Evolutionary conservation across 2,888 invertebrate genomes (phyloP), one percentile per base, ranked within the genome.

Genomic region (Camponotus fellah): DNA sequence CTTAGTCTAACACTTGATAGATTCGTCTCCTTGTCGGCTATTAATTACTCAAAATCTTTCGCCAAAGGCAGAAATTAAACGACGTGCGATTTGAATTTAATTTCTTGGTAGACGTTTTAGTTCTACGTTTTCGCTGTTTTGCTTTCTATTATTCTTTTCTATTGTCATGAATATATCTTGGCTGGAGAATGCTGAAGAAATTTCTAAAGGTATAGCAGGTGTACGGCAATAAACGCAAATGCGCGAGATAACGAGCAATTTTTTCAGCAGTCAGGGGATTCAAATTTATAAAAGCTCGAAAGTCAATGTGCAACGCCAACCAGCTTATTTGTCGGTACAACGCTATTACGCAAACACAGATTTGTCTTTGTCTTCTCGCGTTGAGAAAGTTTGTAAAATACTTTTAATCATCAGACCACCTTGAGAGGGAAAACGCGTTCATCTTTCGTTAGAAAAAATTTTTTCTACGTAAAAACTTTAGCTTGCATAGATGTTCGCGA

Each of bases 181-280:
- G 17, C 32, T 66, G n/a, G 49, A 34, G 49, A 69, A 60, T 72
- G 64, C 40, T 37, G 43, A 62, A 72, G 60, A 46, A 65, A 69
- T 85, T 86, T 83, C 66, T 77, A 87, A 85, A 80, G 72, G 66
- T 62, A 71, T 37, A 60, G 5, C 83, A 80, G 80, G 83, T 71
- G 74, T 46, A 56, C 26, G 40, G 43, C 17, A 46, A 43, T 60
- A 3, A 21, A 21, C 79, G 88, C 86, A 85, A 88, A 87, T 87
- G 76, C 68, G 82, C 82, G 82, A 83, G 87, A 89, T 91, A 92
- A 92, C 82, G 84, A 88, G 88, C 82, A 69, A 81, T 82, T 85
- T 79, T 75, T 62, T 49, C 40, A 46, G 81, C 40, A 46, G 81
- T 40, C 58, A 40, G 56, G 3, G 56, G 49, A 72, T 79, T 80